Percentiles rank a stretch among this genome's conserved stretches.
These are phyloP conservation scores for Chloroceryle aenea DNA, from an alignment of 2,113 vertebrate genomes.

Conservation along the genomic window DNA sequence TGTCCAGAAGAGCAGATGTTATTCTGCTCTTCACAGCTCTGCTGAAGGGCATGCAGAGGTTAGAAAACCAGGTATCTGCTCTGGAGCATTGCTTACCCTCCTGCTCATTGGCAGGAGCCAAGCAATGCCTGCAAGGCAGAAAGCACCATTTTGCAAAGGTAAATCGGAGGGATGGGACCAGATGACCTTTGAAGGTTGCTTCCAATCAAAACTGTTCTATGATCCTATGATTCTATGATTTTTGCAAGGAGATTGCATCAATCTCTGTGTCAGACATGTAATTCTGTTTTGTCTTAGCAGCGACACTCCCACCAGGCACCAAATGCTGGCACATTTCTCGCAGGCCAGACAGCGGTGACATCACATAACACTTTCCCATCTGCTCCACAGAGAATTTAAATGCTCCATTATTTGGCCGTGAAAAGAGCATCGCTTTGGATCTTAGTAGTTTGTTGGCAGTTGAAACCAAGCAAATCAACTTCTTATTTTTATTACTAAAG, in stretches of 20 bases:
- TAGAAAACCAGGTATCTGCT: too few relatives aligned
- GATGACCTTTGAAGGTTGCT: too few relatives aligned
- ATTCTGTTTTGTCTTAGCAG: neutral
- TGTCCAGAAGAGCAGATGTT: too few relatives aligned
- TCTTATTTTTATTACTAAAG: neutral
- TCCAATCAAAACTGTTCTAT: too few relatives aligned
- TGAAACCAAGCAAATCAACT: neutral
- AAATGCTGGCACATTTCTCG: neutral
- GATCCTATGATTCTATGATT: neutral
- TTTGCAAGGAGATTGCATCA: neutral
- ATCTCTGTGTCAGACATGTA: neutral
- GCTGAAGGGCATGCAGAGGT: too few relatives aligned
- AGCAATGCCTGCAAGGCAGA: too few relatives aligned
- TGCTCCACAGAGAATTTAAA: neutral
- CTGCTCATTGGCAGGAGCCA: too few relatives aligned
- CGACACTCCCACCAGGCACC: neutral
- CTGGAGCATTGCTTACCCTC: too few relatives aligned
- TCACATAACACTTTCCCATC: neutral
- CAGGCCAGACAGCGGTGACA: neutral
- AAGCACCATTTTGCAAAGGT: too few relatives aligned
- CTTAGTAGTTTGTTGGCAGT: neutral
- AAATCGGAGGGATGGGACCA: too few relatives aligned
- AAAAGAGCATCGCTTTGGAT: neutral
- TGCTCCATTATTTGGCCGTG: rapidly evolving
- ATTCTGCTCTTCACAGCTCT: too few relatives aligned